A percentile compares a stretch with the other conserved stretches of the same genome.
Conservation (phyloP, 2,888 invertebrate genomes). For the Patella depressa region DNA sequence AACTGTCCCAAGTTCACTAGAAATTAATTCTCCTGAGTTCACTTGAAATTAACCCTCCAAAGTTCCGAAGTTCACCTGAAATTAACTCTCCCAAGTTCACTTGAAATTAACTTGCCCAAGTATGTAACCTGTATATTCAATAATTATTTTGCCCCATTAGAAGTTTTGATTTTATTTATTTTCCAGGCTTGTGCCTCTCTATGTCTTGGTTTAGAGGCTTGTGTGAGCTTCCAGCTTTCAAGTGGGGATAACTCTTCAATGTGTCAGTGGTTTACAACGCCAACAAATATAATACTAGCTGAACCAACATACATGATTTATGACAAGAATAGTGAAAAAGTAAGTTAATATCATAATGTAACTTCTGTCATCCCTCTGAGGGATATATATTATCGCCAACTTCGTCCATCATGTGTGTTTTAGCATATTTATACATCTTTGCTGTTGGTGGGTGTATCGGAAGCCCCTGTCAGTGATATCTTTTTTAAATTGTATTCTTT, state of each 20-base stretch:
- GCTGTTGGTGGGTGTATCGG: too few species aligned
- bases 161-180: slow-evolving; percentile 5
- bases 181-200: slow-evolving; percentile 59
- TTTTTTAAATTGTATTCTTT: too few species aligned
- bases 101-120: too few species aligned
- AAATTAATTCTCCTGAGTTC: too few species aligned
- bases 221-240: slow-evolving; percentile 50
- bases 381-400: too few species aligned
- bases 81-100: too few species aligned
- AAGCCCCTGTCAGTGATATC: too few species aligned
- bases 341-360: slow-evolving; percentile 1
- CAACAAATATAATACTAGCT: not conserved
- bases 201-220: slow-evolving; percentile 55
- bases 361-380: not conserved
- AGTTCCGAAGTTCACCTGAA: too few species aligned
- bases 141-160: not conserved
- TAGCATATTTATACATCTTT: too few species aligned
- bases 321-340: slow-evolving; percentile 27
- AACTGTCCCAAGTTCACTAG: too few species aligned
- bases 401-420: too few species aligned
- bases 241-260: not conserved
- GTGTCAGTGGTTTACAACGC: slow-evolving; percentile 23
- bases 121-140: not conserved
- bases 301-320: slow-evolving; percentile 24
- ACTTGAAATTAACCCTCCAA: too few species aligned